Conservation (phyloP, 2,113 vertebrate species). For the Pseudopodoces humilis region DNA sequence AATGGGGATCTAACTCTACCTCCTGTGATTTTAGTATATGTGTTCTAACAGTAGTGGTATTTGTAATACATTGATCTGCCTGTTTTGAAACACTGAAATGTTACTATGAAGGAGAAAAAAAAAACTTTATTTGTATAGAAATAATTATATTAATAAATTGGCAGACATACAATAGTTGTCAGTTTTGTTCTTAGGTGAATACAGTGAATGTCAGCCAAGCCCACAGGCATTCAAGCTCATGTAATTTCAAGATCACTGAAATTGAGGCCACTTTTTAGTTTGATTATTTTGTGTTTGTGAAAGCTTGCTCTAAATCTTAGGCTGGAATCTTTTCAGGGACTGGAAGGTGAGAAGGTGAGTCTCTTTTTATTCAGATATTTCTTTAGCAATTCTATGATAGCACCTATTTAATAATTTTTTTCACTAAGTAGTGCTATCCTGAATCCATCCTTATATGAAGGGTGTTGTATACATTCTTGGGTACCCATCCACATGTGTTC, state of each 20-base stretch:
- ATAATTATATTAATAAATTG: conserved; percentile 35
- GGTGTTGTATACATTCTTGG: not conserved
- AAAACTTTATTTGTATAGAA: not conserved
- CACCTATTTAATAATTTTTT: not conserved
- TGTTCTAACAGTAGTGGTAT: conserved; percentile 17
- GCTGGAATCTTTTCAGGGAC: not conserved
- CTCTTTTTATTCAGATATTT: not conserved
- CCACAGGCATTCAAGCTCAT: not conserved
- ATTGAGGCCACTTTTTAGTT: not conserved
- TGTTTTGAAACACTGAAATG: conserved; percentile 23
- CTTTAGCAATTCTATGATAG: not conserved
- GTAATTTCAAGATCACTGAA: not conserved
- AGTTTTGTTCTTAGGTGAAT: conserved; percentile 35
- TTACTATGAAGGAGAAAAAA: conserved; percentile 12
- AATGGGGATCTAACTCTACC: conserved; percentile 47
- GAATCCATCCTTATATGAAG: not conserved
- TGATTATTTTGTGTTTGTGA: not conserved
- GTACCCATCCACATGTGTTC: not conserved
- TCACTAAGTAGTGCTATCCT: not conserved
- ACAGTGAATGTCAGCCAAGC: not conserved
- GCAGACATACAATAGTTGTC: not conserved
- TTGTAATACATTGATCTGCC: conserved; percentile 19
- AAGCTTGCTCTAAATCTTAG: not conserved
- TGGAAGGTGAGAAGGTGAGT: not conserved
- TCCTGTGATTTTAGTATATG: conserved; percentile 48